Evolutionary conservation across 2,113 vertebrate species (phyloP), one percentile per base, ranked within the genome.

Genomic region (Tretioscincus oriximinensis): DNA sequence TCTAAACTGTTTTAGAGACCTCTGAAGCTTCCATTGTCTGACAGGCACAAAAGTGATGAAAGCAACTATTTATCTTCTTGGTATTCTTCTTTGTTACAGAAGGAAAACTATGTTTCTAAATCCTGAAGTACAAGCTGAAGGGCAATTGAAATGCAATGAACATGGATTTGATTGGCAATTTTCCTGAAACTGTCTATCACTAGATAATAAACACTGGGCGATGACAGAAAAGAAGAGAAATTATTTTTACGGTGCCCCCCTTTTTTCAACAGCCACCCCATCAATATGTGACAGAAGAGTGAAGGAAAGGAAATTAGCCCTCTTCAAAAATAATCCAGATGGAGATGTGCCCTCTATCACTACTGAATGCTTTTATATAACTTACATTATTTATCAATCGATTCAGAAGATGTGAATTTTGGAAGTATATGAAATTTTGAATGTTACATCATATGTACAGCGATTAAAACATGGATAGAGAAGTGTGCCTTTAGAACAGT

Each of bases 131-230:
- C 89, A 91, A 92, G 91, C 83, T 1, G 10, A 93, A 90, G 90
- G 88, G 88, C 93, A 93, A 95, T 94, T 94, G 92, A 95, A 94
- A 95, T 96, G 91, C 94, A 92, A 85, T 72, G 88, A 94, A 95
- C 5, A 93, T 95, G 95, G 94, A 94, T 93, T 95, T 96, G 95
- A 96, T 70, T 95, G 95, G 95, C 95, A 96, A 94, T 92, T 95
- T 95, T 94, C 90, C 92, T 94, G 92, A 88, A 89, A 92, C 94
- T 94, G 94, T 95, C 95, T 92, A 93, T 96, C 95, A 96, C 83
- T 88, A 92, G 83, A 92, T 94, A 94, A 96, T 91, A 95, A 95
- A 94, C 94, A 96, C 89, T 90, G 88, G 81, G 90, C 93, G 93
- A 95, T 93, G 91, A 92, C 88, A 96, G 93, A 92, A 94, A 94